Percentiles rank a stretch among this genome's conserved stretches.
These are phyloP conservation scores for Garrulus glandarius DNA, from an alignment of 2,797 vertebrate genomes.

Conservation along the genomic window DNA sequence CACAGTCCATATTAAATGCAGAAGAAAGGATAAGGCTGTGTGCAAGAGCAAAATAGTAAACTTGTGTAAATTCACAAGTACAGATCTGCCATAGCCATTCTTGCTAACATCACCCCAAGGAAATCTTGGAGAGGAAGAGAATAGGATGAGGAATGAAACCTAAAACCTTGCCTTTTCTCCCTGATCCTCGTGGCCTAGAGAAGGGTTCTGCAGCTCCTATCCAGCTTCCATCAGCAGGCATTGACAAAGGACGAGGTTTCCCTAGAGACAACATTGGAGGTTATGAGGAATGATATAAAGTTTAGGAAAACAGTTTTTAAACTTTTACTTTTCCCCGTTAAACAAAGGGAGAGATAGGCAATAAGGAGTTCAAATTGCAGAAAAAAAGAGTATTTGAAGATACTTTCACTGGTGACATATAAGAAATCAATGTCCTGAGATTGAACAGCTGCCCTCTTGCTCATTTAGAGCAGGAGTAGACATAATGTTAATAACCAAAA, in stretches of 20 bases:
- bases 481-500: background rate
- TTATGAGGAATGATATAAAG: background rate
- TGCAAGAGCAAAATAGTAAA: background rate
- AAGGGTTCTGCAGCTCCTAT: conserved; percentile 80
- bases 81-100: background rate
- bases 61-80: background rate
- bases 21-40: background rate
- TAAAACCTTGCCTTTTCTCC: conserved; percentile 83
- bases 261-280: conserved; percentile 67
- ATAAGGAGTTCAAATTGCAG: background rate
- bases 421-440: background rate
- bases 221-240: conserved; percentile 87
- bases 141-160: background rate
- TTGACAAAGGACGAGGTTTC: conserved; percentile 91
- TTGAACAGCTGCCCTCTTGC: background rate
- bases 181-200: conserved; percentile 76
- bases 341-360: background rate
- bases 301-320: background rate
- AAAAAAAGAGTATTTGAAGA: background rate
- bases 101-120: background rate
- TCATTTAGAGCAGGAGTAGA: background rate
- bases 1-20: background rate
- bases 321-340: background rate
- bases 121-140: background rate
- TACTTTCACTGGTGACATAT: background rate